These are phyloP conservation scores for Frankliniella intonsa DNA, from an alignment of 2,888 invertebrate genomes.

Conservation along the genomic window DNA sequence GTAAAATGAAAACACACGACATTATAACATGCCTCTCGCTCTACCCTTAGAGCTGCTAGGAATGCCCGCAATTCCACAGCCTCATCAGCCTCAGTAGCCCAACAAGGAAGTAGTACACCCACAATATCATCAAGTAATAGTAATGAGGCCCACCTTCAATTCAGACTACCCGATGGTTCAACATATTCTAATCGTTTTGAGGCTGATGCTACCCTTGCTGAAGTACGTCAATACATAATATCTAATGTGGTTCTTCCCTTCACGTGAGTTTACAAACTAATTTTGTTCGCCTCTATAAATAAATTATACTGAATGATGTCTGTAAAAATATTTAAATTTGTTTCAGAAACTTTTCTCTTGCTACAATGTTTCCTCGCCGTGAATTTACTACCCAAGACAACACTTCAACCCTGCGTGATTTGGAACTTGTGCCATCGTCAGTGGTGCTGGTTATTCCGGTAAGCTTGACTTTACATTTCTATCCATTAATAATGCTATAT, in stretches of 20 bases:
- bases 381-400: slow-evolving; percentile 57
- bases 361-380: slow-evolving; percentile 71
- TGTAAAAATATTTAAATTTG: slow-evolving; percentile 23
- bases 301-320: too few relatives aligned
- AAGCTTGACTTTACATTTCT: slow-evolving; percentile 38
- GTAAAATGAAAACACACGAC: not conserved
- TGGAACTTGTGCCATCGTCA: slow-evolving; percentile 70
- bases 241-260: slow-evolving; percentile 50
- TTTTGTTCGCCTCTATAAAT: too few relatives aligned
- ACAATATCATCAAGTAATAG: slow-evolving; percentile 39
- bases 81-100: not conserved
- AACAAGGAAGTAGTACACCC: not conserved
- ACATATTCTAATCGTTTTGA: slow-evolving; percentile 69
- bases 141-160: slow-evolving; percentile 70
- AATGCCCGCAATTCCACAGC: not conserved
- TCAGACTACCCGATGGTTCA: slow-evolving; percentile 77
- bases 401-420: slow-evolving; percentile 55
- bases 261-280: slow-evolving; percentile 34
- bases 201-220: slow-evolving; percentile 58
- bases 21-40: not conserved
- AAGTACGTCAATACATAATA: slow-evolving; percentile 53
- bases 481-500: too few relatives aligned
- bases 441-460: slow-evolving; percentile 67
- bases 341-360: slow-evolving; percentile 60
- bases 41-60: not conserved